Evolutionary conservation across 2,797 vertebrate species (phyloP).

Genomic region (Microcaecilia unicolor): DNA sequence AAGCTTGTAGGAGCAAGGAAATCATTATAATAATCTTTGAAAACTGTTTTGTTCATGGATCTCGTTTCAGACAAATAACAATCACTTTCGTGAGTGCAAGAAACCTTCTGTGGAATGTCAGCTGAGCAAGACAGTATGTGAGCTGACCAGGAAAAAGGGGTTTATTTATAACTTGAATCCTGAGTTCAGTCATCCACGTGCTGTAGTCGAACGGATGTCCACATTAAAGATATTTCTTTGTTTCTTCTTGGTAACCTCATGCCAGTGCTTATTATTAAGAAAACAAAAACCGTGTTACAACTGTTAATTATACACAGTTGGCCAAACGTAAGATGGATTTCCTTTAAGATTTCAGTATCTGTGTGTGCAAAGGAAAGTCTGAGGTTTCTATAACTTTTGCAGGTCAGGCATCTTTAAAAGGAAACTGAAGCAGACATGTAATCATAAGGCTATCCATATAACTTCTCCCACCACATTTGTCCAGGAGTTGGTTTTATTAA

Average conservation of each 20-base stretch:
- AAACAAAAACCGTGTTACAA: no score
- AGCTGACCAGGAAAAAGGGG: conserved; percentile 33
- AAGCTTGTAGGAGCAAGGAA: conserved; percentile 32
- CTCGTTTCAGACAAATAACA: conserved; percentile 45
- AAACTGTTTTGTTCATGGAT: conserved; percentile 48
- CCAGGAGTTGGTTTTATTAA: conserved; percentile 16
- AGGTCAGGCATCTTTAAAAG: conserved; percentile 18
- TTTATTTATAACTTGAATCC: no score
- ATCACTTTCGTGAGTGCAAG: conserved; percentile 31
- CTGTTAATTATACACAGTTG: conserved; percentile 5
- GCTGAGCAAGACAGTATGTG: conserved; percentile 42
- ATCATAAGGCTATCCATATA: conserved; percentile 21
- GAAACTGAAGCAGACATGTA: conserved; percentile 26
- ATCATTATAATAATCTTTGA: conserved; percentile 23
- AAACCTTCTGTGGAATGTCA: conserved; percentile 22
- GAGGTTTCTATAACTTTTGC: conserved; percentile 28
- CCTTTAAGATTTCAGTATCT: not conserved
- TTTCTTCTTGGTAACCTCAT: no score
- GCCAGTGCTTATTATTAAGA: no score
- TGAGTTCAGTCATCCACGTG: no score
- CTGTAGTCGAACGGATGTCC: no score
- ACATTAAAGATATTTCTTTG: no score
- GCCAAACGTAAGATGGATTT: conserved; percentile 3
- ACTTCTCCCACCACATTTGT: conserved; percentile 18
- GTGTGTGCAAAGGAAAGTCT: conserved; percentile 13